A percentile compares a stretch with the other conserved stretches of the same genome.
Evolutionary conservation across 2,888 invertebrate species (phyloP).

Genomic region (Apoderus coryli): DNA sequence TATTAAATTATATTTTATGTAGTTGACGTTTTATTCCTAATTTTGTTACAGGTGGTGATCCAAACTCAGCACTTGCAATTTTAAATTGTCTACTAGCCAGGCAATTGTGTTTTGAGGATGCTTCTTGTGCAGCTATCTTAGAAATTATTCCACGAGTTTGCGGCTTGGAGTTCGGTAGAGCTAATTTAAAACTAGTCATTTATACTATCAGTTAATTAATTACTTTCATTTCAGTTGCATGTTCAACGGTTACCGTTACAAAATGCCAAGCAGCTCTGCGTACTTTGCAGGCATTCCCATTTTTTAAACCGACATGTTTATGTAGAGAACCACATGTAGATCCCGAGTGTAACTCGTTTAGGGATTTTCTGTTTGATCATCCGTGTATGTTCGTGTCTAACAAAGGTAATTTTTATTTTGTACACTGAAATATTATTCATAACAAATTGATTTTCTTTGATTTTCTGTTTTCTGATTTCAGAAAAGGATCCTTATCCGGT

Average conservation of each 20-base stretch:
- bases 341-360: conserved; percentile 84
- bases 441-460: conserved; percentile 13
- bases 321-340: conserved; percentile 83
- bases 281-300: conserved; percentile 80
- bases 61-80: conserved; percentile 65
- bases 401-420: conserved; percentile 54
- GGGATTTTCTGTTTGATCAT: conserved; percentile 86
- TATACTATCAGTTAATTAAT: not conserved
- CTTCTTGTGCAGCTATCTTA: conserved; percentile 78
- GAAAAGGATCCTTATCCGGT: conserved; percentile 83
- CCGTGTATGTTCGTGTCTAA: conserved; percentile 81
- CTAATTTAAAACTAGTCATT: conserved; percentile 2
- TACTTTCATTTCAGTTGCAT: conserved; percentile 60
- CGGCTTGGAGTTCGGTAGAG: conserved; percentile 80
- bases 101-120: conserved; percentile 80
- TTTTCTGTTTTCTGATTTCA: too few species aligned
- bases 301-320: conserved; percentile 86
- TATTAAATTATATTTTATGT: too few species aligned
- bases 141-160: conserved; percentile 85
- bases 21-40: too few species aligned
- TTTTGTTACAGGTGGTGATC: conserved; percentile 55
- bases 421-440: not conserved
- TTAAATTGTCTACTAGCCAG: conserved; percentile 79
- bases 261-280: conserved; percentile 85
- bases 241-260: conserved; percentile 83